phyloP scores from a whole-genome alignment of 2,113 vertebrate genomes.

The Speoplatyrhinus poulsoni region DNA sequence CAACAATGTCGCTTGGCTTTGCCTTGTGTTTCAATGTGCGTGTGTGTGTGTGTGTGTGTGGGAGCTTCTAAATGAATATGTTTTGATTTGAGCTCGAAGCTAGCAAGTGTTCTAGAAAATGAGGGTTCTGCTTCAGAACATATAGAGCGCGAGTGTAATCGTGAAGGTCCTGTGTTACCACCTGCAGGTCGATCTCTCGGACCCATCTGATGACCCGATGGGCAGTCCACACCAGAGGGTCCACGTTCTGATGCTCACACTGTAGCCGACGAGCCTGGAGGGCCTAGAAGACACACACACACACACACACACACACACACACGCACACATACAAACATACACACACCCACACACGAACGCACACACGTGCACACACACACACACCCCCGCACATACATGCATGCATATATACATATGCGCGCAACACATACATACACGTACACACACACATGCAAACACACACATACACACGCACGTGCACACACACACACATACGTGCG shows the following conservation, averaged over 20 bases:
- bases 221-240: slow-evolving; percentile 85
- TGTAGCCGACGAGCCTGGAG: slow-evolving; percentile 81
- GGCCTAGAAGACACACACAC: slow-evolving; percentile 58
- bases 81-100: no score
- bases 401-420: no score
- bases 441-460: neutral
- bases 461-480: no score
- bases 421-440: neutral
- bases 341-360: neutral
- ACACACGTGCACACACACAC: neutral
- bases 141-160: no score
- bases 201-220: slow-evolving; percentile 87
- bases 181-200: slow-evolving; percentile 85
- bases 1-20: no score
- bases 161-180: slow-evolving; percentile 30
- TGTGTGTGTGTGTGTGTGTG: no score
- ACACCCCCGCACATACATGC: neutral
- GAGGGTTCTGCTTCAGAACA: no score
- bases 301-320: neutral
- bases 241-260: slow-evolving; percentile 82
- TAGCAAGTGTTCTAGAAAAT: no score
- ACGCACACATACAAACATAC: neutral
- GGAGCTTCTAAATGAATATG: no score
- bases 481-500: no score
- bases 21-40: no score